These are phyloP conservation scores for Pseudochaenichthys georgianus DNA, from an alignment of 2,797 vertebrate genomes.

Conservation along the genomic window DNA sequence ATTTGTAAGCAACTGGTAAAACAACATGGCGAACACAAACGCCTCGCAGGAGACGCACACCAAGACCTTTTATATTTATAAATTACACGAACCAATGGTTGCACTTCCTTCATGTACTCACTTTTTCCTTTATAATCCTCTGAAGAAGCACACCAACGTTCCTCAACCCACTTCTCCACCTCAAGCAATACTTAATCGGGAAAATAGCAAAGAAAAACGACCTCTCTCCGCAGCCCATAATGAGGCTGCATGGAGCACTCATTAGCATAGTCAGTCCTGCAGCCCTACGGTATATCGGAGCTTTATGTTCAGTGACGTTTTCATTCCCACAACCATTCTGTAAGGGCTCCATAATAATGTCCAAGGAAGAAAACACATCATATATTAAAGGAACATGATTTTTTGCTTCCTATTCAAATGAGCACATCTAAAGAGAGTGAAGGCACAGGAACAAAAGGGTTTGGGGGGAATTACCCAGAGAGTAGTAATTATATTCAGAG, in stretches of 20 bases:
- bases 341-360: constrained; percentile 78
- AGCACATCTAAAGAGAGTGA: constrained; percentile 67
- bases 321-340: constrained; percentile 77
- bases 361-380: constrained; percentile 74
- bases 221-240: constrained; percentile 74
- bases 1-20: constrained; percentile 61
- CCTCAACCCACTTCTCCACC: constrained; percentile 53
- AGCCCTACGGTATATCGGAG: constrained; percentile 64
- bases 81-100: constrained; percentile 48
- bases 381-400: constrained; percentile 74
- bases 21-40: constrained; percentile 46
- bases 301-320: constrained; percentile 78
- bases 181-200: constrained; percentile 70
- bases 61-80: constrained; percentile 44
- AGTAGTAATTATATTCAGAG: constrained; percentile 80
- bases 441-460: constrained; percentile 40
- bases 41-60: constrained; percentile 40
- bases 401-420: constrained; percentile 79
- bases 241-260: constrained; percentile 79
- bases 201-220: constrained; percentile 80
- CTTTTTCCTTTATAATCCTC: constrained; percentile 36
- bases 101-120: constrained; percentile 49
- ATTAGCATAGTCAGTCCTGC: constrained; percentile 82
- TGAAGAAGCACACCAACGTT: constrained; percentile 39
- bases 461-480: constrained; percentile 71